phyloP scores from a whole-genome alignment of 1,140 invertebrate species.

The Drosophila ficusphila region DNA sequence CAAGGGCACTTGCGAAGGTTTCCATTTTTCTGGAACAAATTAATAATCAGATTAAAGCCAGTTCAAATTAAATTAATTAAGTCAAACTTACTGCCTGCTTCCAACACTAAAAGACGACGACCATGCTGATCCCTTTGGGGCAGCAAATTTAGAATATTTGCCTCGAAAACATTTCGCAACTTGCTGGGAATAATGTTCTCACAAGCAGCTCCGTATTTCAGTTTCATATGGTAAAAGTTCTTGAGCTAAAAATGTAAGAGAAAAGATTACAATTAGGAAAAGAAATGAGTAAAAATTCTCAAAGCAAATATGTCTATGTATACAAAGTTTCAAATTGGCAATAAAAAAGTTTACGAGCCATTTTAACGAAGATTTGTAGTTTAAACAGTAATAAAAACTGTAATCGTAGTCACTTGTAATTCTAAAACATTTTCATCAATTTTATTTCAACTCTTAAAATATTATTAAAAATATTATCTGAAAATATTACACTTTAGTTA shows the following conservation, averaged over 20 bases:
- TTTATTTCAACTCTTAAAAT: too few relatives aligned
- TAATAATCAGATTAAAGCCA: neutral
- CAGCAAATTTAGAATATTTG: constrained; percentile 86
- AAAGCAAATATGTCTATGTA: too few relatives aligned
- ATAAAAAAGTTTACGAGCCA: too few relatives aligned
- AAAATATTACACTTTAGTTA: too few relatives aligned
- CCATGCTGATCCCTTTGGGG: constrained; percentile 86
- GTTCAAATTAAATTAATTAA: neutral
- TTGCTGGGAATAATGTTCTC: constrained; percentile 85
- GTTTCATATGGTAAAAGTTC: constrained; percentile 86
- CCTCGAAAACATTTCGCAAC: constrained; percentile 85
- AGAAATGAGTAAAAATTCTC: too few relatives aligned
- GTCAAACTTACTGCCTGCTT: constrained; percentile 85
- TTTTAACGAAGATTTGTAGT: too few relatives aligned
- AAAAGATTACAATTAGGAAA: neutral
- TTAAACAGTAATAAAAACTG: too few relatives aligned
- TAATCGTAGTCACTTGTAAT: too few relatives aligned
- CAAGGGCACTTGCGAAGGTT: constrained; percentile 86
- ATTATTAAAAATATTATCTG: too few relatives aligned
- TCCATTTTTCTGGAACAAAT: constrained; percentile 86
- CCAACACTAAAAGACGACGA: constrained; percentile 85
- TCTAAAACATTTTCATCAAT: too few relatives aligned
- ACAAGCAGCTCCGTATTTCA: constrained; percentile 86
- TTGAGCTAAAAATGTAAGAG: constrained; percentile 85
- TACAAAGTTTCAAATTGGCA: neutral